Evolutionary conservation across 1,140 invertebrate genomes (phyloP), one percentile per base, ranked within the genome.

Genomic region (Dermatophagoides farinae): DNA sequence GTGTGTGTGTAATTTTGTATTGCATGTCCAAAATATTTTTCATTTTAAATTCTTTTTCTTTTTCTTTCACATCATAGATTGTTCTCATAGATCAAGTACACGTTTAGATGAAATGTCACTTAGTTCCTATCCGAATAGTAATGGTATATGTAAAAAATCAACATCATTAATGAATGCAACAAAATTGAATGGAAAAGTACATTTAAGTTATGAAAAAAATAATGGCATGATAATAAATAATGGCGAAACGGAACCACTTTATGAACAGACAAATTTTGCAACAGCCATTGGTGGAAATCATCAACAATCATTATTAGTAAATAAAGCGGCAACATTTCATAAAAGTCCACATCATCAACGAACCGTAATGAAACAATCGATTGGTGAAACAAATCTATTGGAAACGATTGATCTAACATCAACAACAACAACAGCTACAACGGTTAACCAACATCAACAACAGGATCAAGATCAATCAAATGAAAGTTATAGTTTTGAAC

Each of bases 101-200:
- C 41, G 58, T 20, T 47, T n/a, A 8, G 61, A 62, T 59, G 60
- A 61, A 12, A 14, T 62, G 39, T 62, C 61, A 6, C 14, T 62
- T 0, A 60, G 60, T 43, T 62, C 61, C 12, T 62, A 62, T 55
- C 53, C 53, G 8, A 55, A 18, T 20, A 12, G 10, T 18, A 55
- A 50, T 50, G 47, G 47, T 5, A 14, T 5, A 20, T 16, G 20
- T 53, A 22, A 22, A 53, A 53, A 53, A n/a, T 25, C n/a, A 20
- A 18, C 9, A 25, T 25, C 23, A 25, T 16, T 16, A 16, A n/a
- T 14, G 14, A 53, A 53, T 25, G 23, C 12, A n/a, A 53, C 12
- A 39, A 14, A 16, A 22, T 25, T 55, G 53, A 55, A 55, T 55
- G 53, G 53, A 39, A 55, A 55, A n/a, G 18, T 31, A 12, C 11